These are phyloP conservation scores for Dipodomys stephensi DNA, from an alignment of 2,113 vertebrate species.

Conservation along the genomic window DNA sequence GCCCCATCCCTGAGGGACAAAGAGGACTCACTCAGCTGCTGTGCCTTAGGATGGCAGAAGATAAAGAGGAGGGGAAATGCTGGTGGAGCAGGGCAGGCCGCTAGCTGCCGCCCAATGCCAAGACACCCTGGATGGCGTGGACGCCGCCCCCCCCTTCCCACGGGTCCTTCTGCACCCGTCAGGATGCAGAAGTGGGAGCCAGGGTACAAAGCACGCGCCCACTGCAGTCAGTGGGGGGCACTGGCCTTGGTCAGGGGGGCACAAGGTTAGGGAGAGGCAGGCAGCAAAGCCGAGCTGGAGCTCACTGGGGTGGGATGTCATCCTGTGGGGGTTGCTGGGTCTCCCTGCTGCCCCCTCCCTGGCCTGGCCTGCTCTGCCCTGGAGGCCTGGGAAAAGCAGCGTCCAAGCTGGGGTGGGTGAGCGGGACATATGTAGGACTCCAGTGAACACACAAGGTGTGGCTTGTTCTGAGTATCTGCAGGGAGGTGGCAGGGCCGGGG, in stretches of 20 bases:
- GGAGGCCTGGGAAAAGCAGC: background rate
- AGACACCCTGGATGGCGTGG: too few species aligned
- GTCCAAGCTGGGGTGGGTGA: background rate
- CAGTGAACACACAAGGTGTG: accelerated
- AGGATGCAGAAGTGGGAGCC: background rate
- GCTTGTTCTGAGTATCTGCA: accelerated
- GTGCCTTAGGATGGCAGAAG: accelerated
- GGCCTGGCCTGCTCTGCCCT: background rate
- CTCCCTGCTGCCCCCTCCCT: background rate
- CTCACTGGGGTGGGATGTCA: background rate
- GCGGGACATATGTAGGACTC: background rate
- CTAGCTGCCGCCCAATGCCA: too few species aligned
- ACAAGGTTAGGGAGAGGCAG: background rate
- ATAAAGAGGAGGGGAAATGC: constrained; percentile 61
- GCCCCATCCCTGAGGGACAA: background rate
- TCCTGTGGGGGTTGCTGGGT: background rate
- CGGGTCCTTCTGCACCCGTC: background rate
- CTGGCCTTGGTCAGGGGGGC: background rate
- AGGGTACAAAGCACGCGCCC: accelerated
- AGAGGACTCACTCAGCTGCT: too few species aligned
- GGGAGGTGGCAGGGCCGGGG: accelerated
- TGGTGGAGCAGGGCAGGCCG: constrained; percentile 65
- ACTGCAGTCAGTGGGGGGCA: background rate
- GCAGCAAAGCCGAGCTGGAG: background rate
- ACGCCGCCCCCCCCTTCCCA: background rate